Evolutionary conservation across 1,140 invertebrate genomes (phyloP), one percentile per base, ranked within the genome.

Genomic region (Bombus difficillimus): DNA sequence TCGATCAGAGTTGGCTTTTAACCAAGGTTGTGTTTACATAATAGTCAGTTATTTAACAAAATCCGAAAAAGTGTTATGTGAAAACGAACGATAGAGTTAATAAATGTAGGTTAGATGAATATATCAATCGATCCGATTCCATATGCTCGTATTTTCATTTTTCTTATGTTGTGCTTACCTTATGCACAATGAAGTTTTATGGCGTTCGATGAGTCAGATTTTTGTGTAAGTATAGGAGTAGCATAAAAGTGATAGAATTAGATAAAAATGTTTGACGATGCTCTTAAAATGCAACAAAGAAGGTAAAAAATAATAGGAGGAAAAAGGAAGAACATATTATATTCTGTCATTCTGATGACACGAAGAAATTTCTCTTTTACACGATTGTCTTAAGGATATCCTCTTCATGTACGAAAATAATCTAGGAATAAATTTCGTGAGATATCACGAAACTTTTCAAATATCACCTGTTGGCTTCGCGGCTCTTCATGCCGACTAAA

Each of bases 391-490:
- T 71, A 47, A 62, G 82, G 13, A 59, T 37, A 47, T 84, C 39
- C 82, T 59, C 62, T 59, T 18, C 75, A 62, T 71, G 78, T 66
- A 41, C 34, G 66, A 72, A 84, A 84, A 84, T 84, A 84, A 84
- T 84, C 75, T 41, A 47, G 37, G 82, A 79, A 79, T 79, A 84
- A 84, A 84, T 84, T 76, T 84, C 39, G 66, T 32, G 47, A 78
- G 75, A 71, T 69, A 39, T 79, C 82, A n/a, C 13, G 25, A 77
- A 81, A 85, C 78, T 85, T 85, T 81, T 74, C 76, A 53, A 66
- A 81, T 81, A 85, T 85, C 83, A 85, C 77, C 83, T 85, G 83
- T 85, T 85, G 83, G 59, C 62, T 72, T 59, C 83, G 34, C 39
- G 13, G 28, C n/a, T 28, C 43, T 62, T 80, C n/a, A 18, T 25